These are phyloP conservation scores for Agrotis ipsilon DNA, from an alignment of 2,888 invertebrate species.

Conservation along the genomic window DNA sequence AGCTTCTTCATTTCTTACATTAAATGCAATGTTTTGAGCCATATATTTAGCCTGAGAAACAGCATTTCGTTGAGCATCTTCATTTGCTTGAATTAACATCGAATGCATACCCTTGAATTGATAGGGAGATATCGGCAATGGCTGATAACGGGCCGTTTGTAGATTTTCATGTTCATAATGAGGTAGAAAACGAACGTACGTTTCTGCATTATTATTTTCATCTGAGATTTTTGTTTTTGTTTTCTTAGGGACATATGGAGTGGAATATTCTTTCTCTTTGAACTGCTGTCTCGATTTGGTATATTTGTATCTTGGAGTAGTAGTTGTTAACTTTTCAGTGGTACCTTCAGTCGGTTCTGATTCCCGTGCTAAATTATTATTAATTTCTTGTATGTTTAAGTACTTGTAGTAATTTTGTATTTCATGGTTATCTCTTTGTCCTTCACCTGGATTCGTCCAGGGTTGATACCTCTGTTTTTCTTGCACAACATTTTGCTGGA, in stretches of 20 bases:
- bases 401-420: conserved; percentile 56
- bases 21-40: conserved; percentile 15
- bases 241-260: conserved; percentile 61
- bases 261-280: conserved; percentile 56
- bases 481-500: conserved; percentile 32
- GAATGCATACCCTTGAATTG: conserved; percentile 9
- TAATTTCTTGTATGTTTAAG: conserved; percentile 56
- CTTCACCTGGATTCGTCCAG: conserved; percentile 38
- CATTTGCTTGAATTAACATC: conserved; percentile 18
- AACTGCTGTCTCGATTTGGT: conserved; percentile 47
- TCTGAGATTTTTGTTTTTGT: conserved; percentile 38
- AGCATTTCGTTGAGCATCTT: conserved; percentile 9
- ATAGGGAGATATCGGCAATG: conserved; percentile 45
- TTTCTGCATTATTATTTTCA: conserved; percentile 39
- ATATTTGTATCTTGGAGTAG: conserved; percentile 49
- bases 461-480: conserved; percentile 41
- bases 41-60: conserved; percentile 8
- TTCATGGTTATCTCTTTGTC: conserved; percentile 30
- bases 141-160: conserved; percentile 45
- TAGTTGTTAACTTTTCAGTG: conserved; percentile 41
- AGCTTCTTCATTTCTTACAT: conserved; percentile 5
- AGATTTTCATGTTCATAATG: conserved; percentile 58
- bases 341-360: conserved; percentile 42
- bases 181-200: conserved; percentile 63
- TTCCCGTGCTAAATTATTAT: conserved; percentile 38